Evolutionary conservation across 2,888 invertebrate genomes (phyloP), one percentile per base, ranked within the genome.

Genomic region (Drosophila affinis): DNA sequence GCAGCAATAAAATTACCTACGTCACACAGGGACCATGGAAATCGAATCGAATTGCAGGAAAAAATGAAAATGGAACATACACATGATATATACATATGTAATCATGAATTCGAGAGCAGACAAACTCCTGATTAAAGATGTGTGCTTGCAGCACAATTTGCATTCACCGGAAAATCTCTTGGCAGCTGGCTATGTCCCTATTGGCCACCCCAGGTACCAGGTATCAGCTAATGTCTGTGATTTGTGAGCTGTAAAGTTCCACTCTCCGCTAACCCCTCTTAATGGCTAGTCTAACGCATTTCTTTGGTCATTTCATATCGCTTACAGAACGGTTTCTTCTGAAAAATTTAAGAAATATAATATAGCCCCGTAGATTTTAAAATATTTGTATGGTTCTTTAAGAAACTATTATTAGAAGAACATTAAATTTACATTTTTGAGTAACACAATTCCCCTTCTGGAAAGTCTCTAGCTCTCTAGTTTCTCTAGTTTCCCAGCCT

Each of bases 81-180:
- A 34, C 4, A 4, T 6, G 6, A 1, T 6, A 39, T 14, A 34
- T 4, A 4, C 12, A 1, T 12, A 4, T 34, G 5, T 34, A 34
- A 32, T 10, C 12, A 34, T 34, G 34, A 7, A 24, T 57, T 27
- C 32, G 29, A 51, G 18, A 32, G 18, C 18, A n/a, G 57, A 57
- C 55, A 67, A 29, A 53, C 27, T 56, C n/a, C 57, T 67, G 68
- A 65, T 65, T 65, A 67, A 44, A 44, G 48, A 49, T 49, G 32
- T 67, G 12, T 12, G 32, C 67, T 56, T n/a, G 45, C 24, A 49
- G 45, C 32, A 32, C 68, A 34, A 5, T 34, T 67, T 67, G 34
- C 65, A 67, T 67, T 67, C 45, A 9, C 49, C 14, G 49, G 49
- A 48, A 39, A 39, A 39, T 10, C 12, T 34, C 0, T 12, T 34